Conservation (phyloP, 2,888 invertebrate species). For the Linyphia triangularis region DNA sequence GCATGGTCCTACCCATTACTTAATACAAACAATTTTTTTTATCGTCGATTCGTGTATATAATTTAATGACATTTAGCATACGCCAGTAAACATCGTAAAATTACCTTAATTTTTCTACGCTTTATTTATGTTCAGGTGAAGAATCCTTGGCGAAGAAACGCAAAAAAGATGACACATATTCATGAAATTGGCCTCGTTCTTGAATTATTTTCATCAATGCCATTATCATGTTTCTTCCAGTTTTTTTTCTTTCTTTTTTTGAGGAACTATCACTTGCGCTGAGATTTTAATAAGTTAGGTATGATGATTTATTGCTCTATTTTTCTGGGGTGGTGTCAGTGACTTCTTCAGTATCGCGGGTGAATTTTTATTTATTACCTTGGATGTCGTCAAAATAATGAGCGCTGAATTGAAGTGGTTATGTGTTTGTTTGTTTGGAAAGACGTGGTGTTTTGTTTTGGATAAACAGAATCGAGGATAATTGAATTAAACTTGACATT, state of each 20-base stretch:
- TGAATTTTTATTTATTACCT: not conserved
- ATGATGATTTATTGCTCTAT: constrained; percentile 11
- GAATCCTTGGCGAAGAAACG: not conserved
- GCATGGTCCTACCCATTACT: constrained; percentile 23
- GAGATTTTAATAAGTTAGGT: constrained; percentile 6
- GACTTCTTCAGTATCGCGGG: not conserved
- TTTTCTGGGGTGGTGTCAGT: constrained; percentile 8
- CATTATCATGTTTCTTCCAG: not conserved
- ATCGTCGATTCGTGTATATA: not conserved
- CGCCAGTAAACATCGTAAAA: constrained; percentile 7
- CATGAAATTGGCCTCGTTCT: constrained; percentile 47
- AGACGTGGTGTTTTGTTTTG: not conserved
- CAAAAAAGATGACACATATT: constrained; percentile 44
- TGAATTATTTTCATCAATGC: constrained; percentile 47
- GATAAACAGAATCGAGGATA: not conserved
- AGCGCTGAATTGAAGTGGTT: not conserved
- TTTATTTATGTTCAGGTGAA: not conserved
- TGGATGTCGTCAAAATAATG: not conserved
- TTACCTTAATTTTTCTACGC: constrained; percentile 2
- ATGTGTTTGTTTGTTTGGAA: not conserved
- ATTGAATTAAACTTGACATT: too few species aligned
- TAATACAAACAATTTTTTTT: not conserved
- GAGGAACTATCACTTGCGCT: constrained; percentile 45
- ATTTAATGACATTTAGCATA: constrained; percentile 21
- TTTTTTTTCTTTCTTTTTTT: not conserved